phyloP scores from a whole-genome alignment of 2,113 vertebrate genomes.

The Macaca mulatta region DNA sequence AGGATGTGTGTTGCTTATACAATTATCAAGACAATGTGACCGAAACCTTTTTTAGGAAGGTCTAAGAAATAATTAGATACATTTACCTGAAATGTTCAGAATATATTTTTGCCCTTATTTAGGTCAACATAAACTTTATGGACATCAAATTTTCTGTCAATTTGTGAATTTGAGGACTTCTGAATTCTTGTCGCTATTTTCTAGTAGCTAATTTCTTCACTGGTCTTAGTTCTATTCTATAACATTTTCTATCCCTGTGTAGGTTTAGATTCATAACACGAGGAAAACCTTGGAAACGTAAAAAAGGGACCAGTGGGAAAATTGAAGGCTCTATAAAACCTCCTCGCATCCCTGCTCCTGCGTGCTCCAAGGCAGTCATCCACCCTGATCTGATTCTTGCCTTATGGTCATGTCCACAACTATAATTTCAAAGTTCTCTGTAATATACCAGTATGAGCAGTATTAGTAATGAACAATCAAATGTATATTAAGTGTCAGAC shows the following conservation, averaged over 20 bases:
- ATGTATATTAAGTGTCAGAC: background rate
- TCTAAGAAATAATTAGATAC: background rate
- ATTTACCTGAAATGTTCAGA: background rate
- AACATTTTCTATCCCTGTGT: background rate
- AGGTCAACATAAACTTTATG: background rate
- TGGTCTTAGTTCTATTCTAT: background rate
- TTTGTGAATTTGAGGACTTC: background rate
- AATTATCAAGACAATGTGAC: background rate
- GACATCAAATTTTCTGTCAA: background rate
- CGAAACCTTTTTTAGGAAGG: background rate
- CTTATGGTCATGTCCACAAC: too few species aligned
- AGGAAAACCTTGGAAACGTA: background rate
- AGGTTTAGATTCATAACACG: background rate
- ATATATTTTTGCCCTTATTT: background rate
- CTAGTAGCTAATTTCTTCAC: background rate
- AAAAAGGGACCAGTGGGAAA: background rate
- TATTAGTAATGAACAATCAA: background rate
- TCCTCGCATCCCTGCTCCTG: accelerated
- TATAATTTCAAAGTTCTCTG: background rate
- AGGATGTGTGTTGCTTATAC: background rate
- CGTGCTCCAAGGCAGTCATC: background rate
- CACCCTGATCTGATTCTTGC: background rate
- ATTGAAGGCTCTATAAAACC: background rate
- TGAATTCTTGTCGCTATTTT: background rate
- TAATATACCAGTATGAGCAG: background rate